These are phyloP conservation scores for Trachelus stipa DNA, from an alignment of 2,888 invertebrate genomes.

Conservation along the genomic window DNA sequence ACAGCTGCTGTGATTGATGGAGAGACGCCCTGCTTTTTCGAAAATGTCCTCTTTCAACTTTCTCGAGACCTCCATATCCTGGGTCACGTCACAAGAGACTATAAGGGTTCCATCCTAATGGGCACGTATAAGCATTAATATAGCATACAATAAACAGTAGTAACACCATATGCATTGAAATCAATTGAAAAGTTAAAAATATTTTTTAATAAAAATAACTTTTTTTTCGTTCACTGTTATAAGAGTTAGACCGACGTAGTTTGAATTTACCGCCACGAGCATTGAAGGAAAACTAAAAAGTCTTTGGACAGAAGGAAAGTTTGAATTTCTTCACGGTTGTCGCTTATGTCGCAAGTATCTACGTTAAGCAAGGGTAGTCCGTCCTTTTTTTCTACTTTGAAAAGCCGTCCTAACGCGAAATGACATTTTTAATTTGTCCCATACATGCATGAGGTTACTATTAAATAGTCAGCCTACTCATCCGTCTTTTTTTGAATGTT, in stretches of 20 bases:
- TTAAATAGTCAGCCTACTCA: not conserved
- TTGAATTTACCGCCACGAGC: not conserved
- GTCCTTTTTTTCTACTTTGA: not conserved
- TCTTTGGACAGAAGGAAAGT: not conserved
- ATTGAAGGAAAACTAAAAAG: not conserved
- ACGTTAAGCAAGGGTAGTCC: not conserved
- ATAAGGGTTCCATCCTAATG: slow-evolving; percentile 13
- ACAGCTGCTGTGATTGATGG: slow-evolving; percentile 44
- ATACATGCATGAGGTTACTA: not conserved
- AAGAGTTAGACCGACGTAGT: not conserved
- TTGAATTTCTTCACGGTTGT: not conserved
- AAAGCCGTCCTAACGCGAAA: not conserved
- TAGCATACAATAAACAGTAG: not conserved
- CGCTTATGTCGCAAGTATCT: not conserved
- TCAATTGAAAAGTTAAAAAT: not conserved
- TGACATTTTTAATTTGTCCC: not conserved
- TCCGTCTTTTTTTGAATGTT: not conserved
- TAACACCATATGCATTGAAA: too few relatives aligned
- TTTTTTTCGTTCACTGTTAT: not conserved
- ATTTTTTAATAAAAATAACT: not conserved
- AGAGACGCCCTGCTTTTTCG: slow-evolving; percentile 27
- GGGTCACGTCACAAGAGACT: slow-evolving; percentile 5
- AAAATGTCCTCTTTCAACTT: slow-evolving; percentile 21
- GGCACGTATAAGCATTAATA: not conserved
- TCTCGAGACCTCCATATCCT: slow-evolving; percentile 22